These are phyloP conservation scores for Sitta carolinensis DNA, from an alignment of 2,797 vertebrate species.

Conservation along the genomic window DNA sequence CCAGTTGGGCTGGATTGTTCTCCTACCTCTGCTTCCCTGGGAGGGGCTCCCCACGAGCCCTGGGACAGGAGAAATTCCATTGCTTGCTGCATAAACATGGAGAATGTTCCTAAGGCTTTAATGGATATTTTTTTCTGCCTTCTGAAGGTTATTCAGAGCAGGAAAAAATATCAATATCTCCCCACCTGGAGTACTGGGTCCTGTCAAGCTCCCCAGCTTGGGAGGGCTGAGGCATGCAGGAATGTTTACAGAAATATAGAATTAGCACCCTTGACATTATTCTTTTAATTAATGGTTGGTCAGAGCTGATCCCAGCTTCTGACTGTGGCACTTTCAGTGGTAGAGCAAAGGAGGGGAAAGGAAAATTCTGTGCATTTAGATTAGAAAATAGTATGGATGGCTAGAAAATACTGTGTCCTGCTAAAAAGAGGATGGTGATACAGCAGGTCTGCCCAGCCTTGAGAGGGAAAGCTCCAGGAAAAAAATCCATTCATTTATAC, in stretches of 20 bases:
- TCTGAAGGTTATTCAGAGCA: slow-evolving; percentile 2
- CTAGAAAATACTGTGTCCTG: not conserved
- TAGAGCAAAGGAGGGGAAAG: not conserved
- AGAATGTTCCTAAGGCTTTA: not conserved
- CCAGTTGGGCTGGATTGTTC: slow-evolving; percentile 17
- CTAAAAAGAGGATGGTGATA: not conserved
- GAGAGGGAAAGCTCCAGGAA: not conserved
- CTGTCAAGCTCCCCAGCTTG: not conserved
- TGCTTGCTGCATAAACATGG: not conserved
- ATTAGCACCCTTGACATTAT: not conserved
- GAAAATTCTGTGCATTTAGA: not conserved
- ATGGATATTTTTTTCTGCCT: not conserved
- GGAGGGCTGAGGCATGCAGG: not conserved
- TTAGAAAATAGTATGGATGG: not conserved
- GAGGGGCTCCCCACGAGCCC: not conserved
- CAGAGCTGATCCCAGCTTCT: not conserved
- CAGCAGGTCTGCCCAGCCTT: not conserved
- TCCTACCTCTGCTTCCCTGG: not conserved
- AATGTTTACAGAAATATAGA: not conserved
- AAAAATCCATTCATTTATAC: not conserved
- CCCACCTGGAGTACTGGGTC: not conserved
- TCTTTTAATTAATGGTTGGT: not conserved
- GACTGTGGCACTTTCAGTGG: not conserved
- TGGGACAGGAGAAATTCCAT: not conserved
- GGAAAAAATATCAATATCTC: not conserved